phyloP scores from a whole-genome alignment of 2,797 vertebrate species.

The Loriculus beryllinus region DNA sequence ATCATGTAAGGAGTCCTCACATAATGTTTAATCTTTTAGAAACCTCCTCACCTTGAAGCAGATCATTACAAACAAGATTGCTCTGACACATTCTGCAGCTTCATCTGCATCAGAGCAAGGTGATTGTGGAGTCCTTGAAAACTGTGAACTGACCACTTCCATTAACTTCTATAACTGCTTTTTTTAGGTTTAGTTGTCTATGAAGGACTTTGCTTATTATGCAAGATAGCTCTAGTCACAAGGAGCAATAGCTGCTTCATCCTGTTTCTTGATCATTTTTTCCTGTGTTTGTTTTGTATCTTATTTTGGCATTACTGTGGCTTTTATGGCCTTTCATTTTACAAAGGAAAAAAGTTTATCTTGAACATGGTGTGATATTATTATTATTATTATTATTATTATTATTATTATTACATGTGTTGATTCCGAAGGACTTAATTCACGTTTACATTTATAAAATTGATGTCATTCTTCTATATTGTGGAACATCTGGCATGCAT shows the following conservation, averaged over 20 bases:
- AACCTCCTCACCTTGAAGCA: background rate
- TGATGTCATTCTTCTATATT: background rate
- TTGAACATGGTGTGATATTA: background rate
- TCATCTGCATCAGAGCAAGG: background rate
- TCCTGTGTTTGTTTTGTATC: background rate
- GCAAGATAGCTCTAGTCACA: background rate
- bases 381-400: background rate
- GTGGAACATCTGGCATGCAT: background rate
- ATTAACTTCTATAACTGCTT: background rate
- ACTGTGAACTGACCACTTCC: background rate
- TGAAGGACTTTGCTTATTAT: background rate
- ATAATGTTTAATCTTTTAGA: background rate
- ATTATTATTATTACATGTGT: background rate
- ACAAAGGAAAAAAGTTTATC: background rate
- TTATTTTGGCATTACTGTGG: background rate
- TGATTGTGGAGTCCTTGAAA: constrained; percentile 32
- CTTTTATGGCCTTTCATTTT: background rate
- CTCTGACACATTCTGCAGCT: background rate
- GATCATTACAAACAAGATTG: background rate
- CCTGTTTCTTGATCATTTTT: background rate
- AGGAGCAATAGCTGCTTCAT: background rate
- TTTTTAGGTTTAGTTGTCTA: background rate
- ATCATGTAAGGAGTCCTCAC: background rate
- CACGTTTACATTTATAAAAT: background rate
- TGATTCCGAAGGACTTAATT: background rate